Evolutionary conservation across 1,140 invertebrate species (phyloP), one percentile per base, ranked within the genome.

Genomic region (Micrasema minimum): DNA sequence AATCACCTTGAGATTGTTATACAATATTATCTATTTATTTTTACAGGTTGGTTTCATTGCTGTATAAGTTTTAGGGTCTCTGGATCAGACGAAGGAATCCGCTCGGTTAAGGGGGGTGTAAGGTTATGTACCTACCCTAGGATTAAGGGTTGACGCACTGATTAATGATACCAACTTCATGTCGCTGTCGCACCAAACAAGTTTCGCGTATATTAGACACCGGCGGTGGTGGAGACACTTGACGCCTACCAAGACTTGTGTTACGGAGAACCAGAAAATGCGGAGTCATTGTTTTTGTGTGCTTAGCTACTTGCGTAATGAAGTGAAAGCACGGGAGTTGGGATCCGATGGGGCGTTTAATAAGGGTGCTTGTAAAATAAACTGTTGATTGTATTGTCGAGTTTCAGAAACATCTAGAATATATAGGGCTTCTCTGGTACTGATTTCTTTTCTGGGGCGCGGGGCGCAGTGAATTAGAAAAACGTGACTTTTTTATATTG

Each of bases 151-250:
- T 74, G 69, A 74, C 72, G 69, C 69, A 45, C 72, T 74, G 72
- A 74, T 74, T 74, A 74, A 74, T 74, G 72, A 71, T 67, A 55
- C 55, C 38, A 69, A 74, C 72, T 71, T 70, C 65, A 62, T 74
- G 69, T 71, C 66, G 45, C 57, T 71, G 64, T 62, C 11, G 38
- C 23, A 16, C 64, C 45, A 69, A 69, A 71, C 68, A 66, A 66
- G 45, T 74, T 71, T 67, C 65, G 53, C 55, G 48, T 53, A 16
- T 66, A 57, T 57, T 57, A 37, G 31, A 57, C 53, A 57, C 10
- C 53, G 14, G 53, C 26, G 31, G 26, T 14, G n/a, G n/a, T n/a
- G n/a, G n/a, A n/a, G 14, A 57, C 53, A 57, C 23, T 57, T 31
- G 14, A 12, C 31, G n/a, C 16, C 53, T 18, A 31, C 53, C n/a